These are phyloP conservation scores for Felis catus DNA, from an alignment of 2,113 vertebrate genomes.

Conservation along the genomic window F.catus_Fca126_mat1.0 CM031421.1:6263501-6264000, in stretches of 20 bases:
- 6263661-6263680: too few relatives aligned
- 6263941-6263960: constrained; percentile 8
- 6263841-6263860: constrained; percentile 40
- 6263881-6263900: not conserved
- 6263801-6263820: too few relatives aligned
- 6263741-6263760: too few relatives aligned
- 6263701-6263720: too few relatives aligned
- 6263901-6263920: not conserved
- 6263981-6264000: constrained; percentile 37
- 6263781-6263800: too few relatives aligned
- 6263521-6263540: constrained; percentile 29
- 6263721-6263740: too few relatives aligned
- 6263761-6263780: too few relatives aligned
- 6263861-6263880: constrained; percentile 10
- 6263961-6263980: not conserved
- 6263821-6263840: not conserved
- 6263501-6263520: constrained; percentile 1
- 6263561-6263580: constrained; percentile 10
- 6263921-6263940: constrained; percentile 32
- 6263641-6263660: too few relatives aligned
- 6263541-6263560: not conserved
- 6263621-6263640: not conserved
- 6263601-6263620: not conserved
- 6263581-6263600: not conserved
- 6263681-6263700: too few relatives aligned